Conservation (phyloP, 2,113 vertebrate genomes). For the Heptranchias perlo region DNA sequence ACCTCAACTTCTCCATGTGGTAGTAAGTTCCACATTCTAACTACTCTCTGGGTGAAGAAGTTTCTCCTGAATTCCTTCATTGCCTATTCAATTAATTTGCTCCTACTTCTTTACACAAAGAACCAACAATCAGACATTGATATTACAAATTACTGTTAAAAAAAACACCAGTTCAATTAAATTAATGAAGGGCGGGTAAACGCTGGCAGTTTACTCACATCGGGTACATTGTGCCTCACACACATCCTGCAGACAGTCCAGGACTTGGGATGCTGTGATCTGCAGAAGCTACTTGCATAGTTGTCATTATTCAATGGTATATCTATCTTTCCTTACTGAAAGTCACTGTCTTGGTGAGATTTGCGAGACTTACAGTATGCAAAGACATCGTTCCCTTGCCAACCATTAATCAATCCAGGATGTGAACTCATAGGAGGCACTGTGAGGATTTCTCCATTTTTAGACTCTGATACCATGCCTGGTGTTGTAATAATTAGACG, state of each 20-base stretch:
- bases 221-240: not conserved
- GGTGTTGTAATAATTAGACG: not conserved
- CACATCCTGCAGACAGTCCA: not conserved
- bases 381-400: not conserved
- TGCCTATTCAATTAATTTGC: not conserved
- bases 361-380: not conserved
- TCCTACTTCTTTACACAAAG: too few relatives aligned
- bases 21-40: not conserved
- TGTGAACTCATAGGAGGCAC: conserved; percentile 3
- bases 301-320: not conserved
- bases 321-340: conserved; percentile 18
- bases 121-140: not conserved
- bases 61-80: not conserved
- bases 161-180: not conserved
- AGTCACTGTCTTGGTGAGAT: not conserved
- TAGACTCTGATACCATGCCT: not conserved
- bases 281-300: not conserved
- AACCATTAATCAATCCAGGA: not conserved
- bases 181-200: not conserved
- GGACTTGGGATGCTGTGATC: not conserved
- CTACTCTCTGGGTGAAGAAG: not conserved
- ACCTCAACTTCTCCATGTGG: not conserved
- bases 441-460: not conserved
- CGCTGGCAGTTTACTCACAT: not conserved
- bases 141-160: not conserved